Percentiles rank a stretch among this genome's conserved stretches.
These are phyloP conservation scores for Taurulus bubalis DNA, from an alignment of 2,113 vertebrate species.

Conservation along the genomic window DNA sequence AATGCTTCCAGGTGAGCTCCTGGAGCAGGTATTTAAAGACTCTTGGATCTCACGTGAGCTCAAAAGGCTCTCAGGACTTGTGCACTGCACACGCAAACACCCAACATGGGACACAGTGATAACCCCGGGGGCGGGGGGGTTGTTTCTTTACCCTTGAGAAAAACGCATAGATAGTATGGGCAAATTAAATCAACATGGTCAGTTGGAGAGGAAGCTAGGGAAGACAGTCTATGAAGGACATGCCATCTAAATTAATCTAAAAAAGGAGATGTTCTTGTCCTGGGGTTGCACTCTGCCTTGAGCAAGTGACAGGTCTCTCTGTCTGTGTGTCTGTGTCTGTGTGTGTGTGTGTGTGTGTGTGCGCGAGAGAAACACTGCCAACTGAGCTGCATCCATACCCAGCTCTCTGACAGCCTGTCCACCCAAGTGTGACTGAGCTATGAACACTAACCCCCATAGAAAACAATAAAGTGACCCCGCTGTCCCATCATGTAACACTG, in stretches of 20 bases:
- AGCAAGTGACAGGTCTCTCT: conserved; percentile 28
- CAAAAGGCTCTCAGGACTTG: conserved; percentile 13
- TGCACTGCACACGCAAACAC: conserved; percentile 19
- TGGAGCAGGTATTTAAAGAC: conserved; percentile 35
- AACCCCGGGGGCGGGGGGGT: neutral
- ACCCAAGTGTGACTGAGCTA: conserved; percentile 51
- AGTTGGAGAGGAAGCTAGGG: neutral
- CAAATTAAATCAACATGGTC: neutral
- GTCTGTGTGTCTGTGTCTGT: neutral
- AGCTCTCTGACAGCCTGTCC: conserved; percentile 43
- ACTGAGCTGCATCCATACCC: conserved; percentile 44
- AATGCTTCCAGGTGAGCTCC: conserved; percentile 44
- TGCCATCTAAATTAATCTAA: conserved; percentile 58
- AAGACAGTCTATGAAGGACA: conserved; percentile 21
- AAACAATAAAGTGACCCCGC: neutral
- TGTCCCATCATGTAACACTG: conserved; percentile 24
- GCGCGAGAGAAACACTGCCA: conserved; percentile 3
- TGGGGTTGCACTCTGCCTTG: conserved; percentile 23
- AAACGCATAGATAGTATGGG: neutral
- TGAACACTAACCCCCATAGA: conserved; percentile 9
- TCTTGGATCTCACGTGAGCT: conserved; percentile 34
- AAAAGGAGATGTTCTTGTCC: conserved; percentile 69
- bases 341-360: conserved; percentile 12
- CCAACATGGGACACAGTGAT: neutral
- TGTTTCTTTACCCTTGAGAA: neutral